Evolutionary conservation across 2,797 vertebrate genomes (phyloP), one percentile per base, ranked within the genome.

Genomic region (Poecilia velifera): DNA sequence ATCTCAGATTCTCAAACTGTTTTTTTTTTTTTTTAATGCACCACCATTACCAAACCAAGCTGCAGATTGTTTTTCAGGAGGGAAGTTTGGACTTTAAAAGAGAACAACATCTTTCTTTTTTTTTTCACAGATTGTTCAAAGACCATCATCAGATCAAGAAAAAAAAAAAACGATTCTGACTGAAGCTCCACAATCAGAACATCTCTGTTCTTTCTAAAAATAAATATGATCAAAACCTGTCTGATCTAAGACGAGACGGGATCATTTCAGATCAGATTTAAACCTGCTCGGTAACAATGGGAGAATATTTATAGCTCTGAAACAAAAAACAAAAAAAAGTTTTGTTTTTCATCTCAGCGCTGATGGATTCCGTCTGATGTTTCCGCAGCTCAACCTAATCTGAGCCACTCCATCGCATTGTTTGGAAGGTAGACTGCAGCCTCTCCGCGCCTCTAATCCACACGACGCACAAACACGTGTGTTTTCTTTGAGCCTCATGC

Each of bases 281-380:
- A 76, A 49, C 73, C 66, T 41, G 47, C 73, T 71, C 49, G 25
- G 59, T 51, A 43, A 76, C 73, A 28, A 34, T 72, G 86, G 82
- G 82, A 12, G 68, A 74, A 45, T 88, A 90, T 88, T 90, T 84
- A 84, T 90, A 74, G 16, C 49, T 41, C 47, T 5, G 5, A 28
- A 70, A 43, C 49, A 18, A 20, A 20, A 20, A 20, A 20, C 2
- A 2, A 31, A 2, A 31, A 31, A 31, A 13, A 45, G 39, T 25
- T 25, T 41, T 0, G 1, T 70, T n/a, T 22, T 22, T 73, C 46
- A n/a, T 74, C 41, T 82, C 6, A 0, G 25, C 1, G 78, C 72
- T 84, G 88, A 87, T 80, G 84, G 82, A 86, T 86, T 71, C 3
- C 73, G 80, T 83, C 45, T 51, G 85, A 86, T 83, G 76, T 62